Evolutionary conservation across 2,888 invertebrate genomes (phyloP).

Genomic region (Aspidiotus destructor): DNA sequence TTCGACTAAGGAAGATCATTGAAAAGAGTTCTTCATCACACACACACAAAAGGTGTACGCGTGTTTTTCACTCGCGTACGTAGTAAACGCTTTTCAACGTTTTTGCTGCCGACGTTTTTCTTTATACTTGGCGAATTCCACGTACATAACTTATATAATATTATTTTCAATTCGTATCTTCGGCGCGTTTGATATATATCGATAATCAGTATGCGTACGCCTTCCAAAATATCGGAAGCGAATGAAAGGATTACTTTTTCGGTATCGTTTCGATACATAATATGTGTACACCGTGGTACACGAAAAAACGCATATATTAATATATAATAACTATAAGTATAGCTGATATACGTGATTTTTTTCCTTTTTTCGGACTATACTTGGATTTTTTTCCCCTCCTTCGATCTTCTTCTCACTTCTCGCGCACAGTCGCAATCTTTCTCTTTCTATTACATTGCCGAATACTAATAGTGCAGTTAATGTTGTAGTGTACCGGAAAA

Average conservation of each 20-base stretch:
- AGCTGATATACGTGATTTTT: neutral
- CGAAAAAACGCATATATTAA: slow-evolving; percentile 2
- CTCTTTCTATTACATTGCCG: too few relatives aligned
- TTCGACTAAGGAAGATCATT: too few relatives aligned
- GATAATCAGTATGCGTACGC: slow-evolving; percentile 4
- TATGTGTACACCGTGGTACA: neutral
- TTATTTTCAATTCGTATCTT: too few relatives aligned
- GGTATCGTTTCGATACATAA: neutral
- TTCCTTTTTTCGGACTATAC: neutral
- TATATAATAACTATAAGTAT: neutral
- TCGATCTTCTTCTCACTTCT: neutral
- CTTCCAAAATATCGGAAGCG: neutral
- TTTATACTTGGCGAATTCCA: too few relatives aligned
- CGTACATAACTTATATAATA: too few relatives aligned
- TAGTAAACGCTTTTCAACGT: too few relatives aligned
- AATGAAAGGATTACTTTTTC: slow-evolving; percentile 3
- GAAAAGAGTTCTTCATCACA: too few relatives aligned
- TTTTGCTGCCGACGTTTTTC: too few relatives aligned
- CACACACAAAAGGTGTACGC: too few relatives aligned
- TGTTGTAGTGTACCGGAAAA: slow-evolving; percentile 4
- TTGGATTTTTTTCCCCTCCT: neutral
- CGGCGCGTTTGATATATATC: neutral
- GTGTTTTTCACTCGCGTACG: too few relatives aligned
- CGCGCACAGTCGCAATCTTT: neutral
- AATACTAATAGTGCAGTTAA: slow-evolving; percentile 3